Conservation (phyloP, 2,888 invertebrate species). For the Entomobrya multifasciata region DNA sequence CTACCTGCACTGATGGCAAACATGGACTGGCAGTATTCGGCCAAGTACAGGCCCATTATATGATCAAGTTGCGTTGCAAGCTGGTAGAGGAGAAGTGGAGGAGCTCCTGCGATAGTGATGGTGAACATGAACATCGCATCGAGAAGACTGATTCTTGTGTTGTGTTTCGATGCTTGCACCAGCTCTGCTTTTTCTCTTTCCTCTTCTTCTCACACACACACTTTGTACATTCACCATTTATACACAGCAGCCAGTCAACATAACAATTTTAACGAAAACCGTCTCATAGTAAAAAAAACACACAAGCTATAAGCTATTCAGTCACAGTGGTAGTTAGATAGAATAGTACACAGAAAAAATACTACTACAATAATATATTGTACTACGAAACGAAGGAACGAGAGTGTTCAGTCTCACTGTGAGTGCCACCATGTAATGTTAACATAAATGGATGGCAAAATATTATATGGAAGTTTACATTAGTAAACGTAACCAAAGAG, state of each 20-base stretch:
- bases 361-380: conserved; percentile 5
- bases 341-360: background rate
- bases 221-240: background rate
- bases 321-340: conserved; percentile 15
- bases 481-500: no score
- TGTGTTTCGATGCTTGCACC: conserved; percentile 41
- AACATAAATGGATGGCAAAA: no score
- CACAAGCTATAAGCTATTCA: background rate
- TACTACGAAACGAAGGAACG: no score
- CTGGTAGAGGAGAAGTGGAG: conserved; percentile 28
- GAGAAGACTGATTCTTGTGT: conserved; percentile 66
- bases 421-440: no score
- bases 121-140: conserved; percentile 73
- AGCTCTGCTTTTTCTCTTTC: conserved; percentile 56
- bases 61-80: conserved; percentile 16
- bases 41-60: conserved; percentile 74
- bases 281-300: background rate
- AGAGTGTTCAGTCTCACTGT: no score
- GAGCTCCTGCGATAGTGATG: conserved; percentile 67
- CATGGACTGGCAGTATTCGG: conserved; percentile 75
- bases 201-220: conserved; percentile 7
- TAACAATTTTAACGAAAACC: no score
- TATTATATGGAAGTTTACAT: no score
- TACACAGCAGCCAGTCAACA: no score
- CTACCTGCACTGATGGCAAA: conserved; percentile 77